These are phyloP conservation scores for Urophycis tenuis DNA, from an alignment of 2,797 vertebrate genomes.

Conservation along the genomic window DNA sequence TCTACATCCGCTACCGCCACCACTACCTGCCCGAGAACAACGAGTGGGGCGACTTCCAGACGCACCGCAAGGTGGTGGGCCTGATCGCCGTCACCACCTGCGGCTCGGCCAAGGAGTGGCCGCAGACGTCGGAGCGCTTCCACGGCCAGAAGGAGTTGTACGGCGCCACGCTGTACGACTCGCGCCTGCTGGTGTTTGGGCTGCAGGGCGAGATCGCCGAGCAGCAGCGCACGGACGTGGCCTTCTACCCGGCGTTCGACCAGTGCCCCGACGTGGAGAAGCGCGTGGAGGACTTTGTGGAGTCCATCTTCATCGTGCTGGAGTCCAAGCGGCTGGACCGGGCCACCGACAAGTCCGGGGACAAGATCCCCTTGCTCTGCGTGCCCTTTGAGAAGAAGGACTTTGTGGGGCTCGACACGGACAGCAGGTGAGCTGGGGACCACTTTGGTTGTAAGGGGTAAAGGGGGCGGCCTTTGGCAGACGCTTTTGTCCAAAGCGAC, in stretches of 20 bases:
- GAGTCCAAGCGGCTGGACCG: slow-evolving; percentile 94
- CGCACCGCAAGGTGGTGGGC: slow-evolving; percentile 92
- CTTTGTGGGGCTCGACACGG: slow-evolving; percentile 95
- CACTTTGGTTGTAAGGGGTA: too few species aligned
- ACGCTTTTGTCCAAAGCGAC: too few species aligned
- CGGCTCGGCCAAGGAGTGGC: slow-evolving; percentile 78
- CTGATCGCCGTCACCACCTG: slow-evolving; percentile 86
- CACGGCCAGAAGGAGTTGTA: slow-evolving; percentile 89
- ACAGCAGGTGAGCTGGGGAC: slow-evolving; percentile 86
- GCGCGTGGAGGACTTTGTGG: slow-evolving; percentile 89
- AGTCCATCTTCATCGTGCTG: slow-evolving; percentile 94
- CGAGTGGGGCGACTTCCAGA: slow-evolving; percentile 98
- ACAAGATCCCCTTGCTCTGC: slow-evolving; percentile 92
- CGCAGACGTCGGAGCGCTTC: slow-evolving; percentile 86
- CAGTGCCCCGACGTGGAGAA: slow-evolving; percentile 84
- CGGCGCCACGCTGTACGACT: slow-evolving; percentile 89
- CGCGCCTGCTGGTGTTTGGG: slow-evolving; percentile 88
- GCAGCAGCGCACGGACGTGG: slow-evolving; percentile 86
- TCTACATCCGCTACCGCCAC: slow-evolving; percentile 92
- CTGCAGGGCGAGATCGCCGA: slow-evolving; percentile 82
- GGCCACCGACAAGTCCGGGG: slow-evolving; percentile 93
- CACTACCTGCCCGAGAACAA: slow-evolving; percentile 95
- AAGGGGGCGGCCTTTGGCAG: too few species aligned
- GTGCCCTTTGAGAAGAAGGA: slow-evolving; percentile 98
- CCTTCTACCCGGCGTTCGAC: slow-evolving; percentile 84